phyloP scores from a whole-genome alignment of 2,113 vertebrate species.

The Piprites chloris region DNA sequence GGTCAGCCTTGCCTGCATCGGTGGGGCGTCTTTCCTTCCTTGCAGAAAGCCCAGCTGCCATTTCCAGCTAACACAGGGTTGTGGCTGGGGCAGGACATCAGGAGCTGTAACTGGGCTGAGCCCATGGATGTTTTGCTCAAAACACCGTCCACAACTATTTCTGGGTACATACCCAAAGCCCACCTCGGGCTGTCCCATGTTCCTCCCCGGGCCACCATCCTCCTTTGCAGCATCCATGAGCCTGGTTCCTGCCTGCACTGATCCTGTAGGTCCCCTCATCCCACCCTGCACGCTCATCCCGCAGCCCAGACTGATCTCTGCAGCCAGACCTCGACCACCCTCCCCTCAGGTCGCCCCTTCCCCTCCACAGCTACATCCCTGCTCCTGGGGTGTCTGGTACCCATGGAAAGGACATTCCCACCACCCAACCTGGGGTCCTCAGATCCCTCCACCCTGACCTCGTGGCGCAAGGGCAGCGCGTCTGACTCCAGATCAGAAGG shows the following conservation, averaged over 20 bases:
- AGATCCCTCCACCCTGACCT: fast-evolving
- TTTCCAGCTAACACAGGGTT: neutral
- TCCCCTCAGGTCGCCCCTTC: neutral
- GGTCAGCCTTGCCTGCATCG: neutral
- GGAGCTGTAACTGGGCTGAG: neutral
- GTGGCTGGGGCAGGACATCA: neutral
- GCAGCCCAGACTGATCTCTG: neutral
- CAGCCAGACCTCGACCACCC: neutral
- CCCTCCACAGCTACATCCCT: neutral
- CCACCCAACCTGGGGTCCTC: fast-evolving
- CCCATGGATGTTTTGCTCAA: fast-evolving
- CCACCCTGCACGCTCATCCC: fast-evolving
- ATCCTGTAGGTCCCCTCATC: no score
- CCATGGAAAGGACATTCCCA: neutral
- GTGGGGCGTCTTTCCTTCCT: neutral
- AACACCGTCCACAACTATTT: neutral
- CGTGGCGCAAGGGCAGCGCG: constrained; percentile 23
- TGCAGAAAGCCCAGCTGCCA: neutral
- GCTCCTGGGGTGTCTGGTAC: neutral
- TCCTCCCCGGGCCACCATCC: fast-evolving
- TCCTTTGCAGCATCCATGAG: neutral
- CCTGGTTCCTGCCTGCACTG: neutral
- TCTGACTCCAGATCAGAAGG: constrained; percentile 58
- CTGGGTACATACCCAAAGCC: neutral
- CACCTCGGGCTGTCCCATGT: neutral